phyloP scores from a whole-genome alignment of 2,113 vertebrate species.

The Charina bottae region DNA sequence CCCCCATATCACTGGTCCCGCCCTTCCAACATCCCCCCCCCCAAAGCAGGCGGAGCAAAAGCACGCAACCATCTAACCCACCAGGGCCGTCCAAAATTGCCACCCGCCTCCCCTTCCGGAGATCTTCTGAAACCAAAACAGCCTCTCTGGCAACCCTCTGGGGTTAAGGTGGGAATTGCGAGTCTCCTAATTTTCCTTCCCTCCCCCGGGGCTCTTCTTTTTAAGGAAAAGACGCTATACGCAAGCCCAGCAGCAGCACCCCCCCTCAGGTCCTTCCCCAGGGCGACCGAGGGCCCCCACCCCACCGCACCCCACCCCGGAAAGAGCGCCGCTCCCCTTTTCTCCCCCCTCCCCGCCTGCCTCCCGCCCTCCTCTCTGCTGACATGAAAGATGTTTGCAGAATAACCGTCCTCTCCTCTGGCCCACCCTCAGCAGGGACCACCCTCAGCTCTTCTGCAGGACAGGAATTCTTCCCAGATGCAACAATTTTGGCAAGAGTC shows the following conservation, averaged over 20 bases:
- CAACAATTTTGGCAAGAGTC: not conserved
- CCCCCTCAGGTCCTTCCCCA: not conserved
- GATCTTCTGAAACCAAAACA: no score
- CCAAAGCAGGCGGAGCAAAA: no score
- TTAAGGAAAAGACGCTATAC: not conserved
- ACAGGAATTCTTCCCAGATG: not conserved
- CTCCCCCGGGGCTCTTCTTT: not conserved
- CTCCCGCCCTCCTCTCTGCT: no score
- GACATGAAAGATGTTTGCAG: not conserved
- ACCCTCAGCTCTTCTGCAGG: not conserved
- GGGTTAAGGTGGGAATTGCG: not conserved
- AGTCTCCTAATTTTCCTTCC: no score
- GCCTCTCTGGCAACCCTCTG: not conserved
- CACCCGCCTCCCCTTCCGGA: not conserved
- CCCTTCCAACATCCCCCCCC: no score
- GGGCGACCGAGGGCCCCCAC: not conserved
- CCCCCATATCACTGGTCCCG: not conserved
- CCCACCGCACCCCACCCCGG: no score
- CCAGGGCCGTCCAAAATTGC: no score
- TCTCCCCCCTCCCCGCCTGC: no score
- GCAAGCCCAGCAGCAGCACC: not conserved
- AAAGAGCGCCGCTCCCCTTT: no score
- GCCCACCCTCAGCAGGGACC: not conserved
- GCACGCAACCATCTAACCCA: no score
- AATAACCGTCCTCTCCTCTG: not conserved